Base-by-base conservation (phyloP, 2,888 invertebrate genomes). In the Dolomedes plantarius region DNA sequence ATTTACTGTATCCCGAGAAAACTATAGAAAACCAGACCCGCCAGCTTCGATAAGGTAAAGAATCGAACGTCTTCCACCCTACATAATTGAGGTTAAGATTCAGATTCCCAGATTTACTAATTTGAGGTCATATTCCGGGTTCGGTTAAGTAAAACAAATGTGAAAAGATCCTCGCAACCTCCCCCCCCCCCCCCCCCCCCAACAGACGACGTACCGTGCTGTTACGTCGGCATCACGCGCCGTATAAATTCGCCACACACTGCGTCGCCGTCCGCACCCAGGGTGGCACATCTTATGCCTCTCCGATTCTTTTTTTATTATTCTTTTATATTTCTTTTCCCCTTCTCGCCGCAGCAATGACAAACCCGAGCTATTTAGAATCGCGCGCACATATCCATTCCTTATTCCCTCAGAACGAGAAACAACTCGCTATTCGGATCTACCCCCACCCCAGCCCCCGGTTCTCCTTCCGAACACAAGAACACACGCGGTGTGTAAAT, bases 401-500 rank as follows among this genome's bases (percentile, higher is more conserved):
- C 76, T 83, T 72, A 83, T 76, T 83, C 69, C 36, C 39, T 28
- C 29, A 32, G 39, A 39, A 68, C 46, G 46, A 72, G 27, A 29
- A 46, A 50, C 36, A 9, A 27, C 46, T 72, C 16, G 31, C 13
- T 19, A 23, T 13, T n/a, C 36, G 31, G 19, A 46, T 27, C 1
- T 41, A 50, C 11, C 78, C 68, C 68, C 67, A 69, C 36, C 41
- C 41, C 16, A 41, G 2, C 16, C 13, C 11, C 27, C 11, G 11
- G 23, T 62, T 50, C 23, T n/a, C n/a, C 29, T 64, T n/a, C 64
- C 69, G 28, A 41, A 69, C 41, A 68, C 31, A 41, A 65, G 71
- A 83, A 41, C 76, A 71, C 82, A 76, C 82, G 82, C 76, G 64
- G 82, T 50, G 82, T 76, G 82, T 76, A 83, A 83, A 83, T 83